Conservation (phyloP, 2,888 invertebrate species). For the Rotaria sp. region DNA sequence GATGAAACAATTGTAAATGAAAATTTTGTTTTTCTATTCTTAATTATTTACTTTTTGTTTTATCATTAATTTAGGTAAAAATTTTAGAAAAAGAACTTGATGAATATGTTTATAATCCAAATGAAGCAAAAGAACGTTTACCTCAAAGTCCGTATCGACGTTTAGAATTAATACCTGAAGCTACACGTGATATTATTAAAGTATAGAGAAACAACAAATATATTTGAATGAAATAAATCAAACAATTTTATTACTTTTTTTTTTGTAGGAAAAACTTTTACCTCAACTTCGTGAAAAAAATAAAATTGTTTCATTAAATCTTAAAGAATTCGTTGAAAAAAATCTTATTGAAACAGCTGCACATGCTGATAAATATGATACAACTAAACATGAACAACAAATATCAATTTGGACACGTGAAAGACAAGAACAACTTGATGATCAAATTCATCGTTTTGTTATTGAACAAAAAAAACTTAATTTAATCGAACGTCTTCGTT, state of each 20-base stretch:
- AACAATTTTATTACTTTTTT: not conserved
- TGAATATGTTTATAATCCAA: not conserved
- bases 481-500: conserved; percentile 1
- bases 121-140: not conserved
- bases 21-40: not conserved
- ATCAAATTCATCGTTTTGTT: conserved; percentile 30
- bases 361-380: not conserved
- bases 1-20: not conserved
- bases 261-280: not conserved
- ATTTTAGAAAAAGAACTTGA: not conserved
- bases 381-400: conserved; percentile 13
- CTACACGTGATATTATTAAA: not conserved
- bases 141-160: conserved; percentile 16
- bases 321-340: conserved; percentile 6
- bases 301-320: not conserved
- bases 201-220: not conserved
- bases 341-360: not conserved
- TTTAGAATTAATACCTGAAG: conserved; percentile 20
- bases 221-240: not conserved
- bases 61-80: not conserved
- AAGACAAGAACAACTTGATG: conserved; percentile 20
- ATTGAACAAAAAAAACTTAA: not conserved
- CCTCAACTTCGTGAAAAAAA: not conserved
- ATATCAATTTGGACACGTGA: not conserved
- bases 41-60: too few relatives aligned